These are phyloP conservation scores for Anthoscopus minutus DNA, from an alignment of 2,113 vertebrate genomes.

Conservation along the genomic window DNA sequence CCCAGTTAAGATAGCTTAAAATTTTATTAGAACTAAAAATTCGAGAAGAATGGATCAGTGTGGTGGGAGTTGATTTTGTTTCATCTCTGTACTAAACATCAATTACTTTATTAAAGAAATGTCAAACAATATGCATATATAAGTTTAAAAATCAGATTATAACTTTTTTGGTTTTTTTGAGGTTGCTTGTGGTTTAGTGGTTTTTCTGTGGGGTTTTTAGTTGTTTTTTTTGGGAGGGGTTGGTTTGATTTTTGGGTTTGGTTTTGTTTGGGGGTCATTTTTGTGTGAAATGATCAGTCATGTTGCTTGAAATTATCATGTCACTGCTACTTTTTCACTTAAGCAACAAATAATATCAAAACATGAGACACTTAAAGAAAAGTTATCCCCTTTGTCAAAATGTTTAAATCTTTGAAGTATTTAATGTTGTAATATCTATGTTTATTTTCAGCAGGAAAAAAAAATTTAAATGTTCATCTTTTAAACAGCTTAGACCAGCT, in stretches of 20 bases:
- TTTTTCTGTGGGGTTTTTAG: neutral
- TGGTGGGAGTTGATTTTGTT: neutral
- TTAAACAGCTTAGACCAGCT: neutral
- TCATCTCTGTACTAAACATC: neutral
- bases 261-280: no score
- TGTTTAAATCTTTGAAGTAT: neutral
- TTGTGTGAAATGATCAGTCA: neutral
- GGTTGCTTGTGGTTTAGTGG: fast-evolving
- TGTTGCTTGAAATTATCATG: neutral
- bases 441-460: neutral
- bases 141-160: neutral
- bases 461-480: neutral
- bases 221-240: neutral
- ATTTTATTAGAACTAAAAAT: neutral
- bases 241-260: neutral
- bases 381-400: neutral
- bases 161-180: neutral
- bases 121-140: neutral
- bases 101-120: neutral
- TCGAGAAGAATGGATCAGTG: neutral
- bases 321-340: neutral
- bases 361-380: neutral
- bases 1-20: neutral
- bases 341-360: neutral
- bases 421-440: neutral